Evolutionary conservation across 2,113 vertebrate genomes (phyloP).

Genomic region (Gyps fulvus): DNA sequence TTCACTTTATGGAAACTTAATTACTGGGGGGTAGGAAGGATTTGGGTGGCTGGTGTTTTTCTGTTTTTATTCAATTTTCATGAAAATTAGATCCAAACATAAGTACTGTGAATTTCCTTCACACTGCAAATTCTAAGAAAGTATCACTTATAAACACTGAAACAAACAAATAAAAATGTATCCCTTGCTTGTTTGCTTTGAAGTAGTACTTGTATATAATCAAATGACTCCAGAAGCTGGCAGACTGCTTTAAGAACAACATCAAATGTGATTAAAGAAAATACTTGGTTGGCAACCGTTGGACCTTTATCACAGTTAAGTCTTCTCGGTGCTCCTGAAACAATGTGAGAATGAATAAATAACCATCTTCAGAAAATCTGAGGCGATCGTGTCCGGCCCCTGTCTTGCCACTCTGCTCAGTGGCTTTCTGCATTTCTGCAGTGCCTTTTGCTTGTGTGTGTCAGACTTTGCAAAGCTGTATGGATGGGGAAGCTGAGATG

Average conservation of each 20-base stretch:
- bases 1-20: conserved; percentile 3
- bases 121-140: conserved; percentile 5
- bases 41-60: background rate
- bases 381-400: background rate
- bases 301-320: conserved; percentile 33
- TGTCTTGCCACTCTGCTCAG: background rate
- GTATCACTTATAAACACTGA: conserved; percentile 24
- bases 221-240: conserved; percentile 45
- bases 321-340: background rate
- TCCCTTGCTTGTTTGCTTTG: conserved; percentile 49
- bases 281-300: background rate
- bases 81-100: background rate
- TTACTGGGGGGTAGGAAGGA: background rate
- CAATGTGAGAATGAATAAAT: conserved; percentile 4
- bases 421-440: background rate
- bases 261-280: conserved; percentile 50
- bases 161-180: conserved; percentile 55
- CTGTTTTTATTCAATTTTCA: conserved; percentile 20
- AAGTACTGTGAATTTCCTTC: conserved; percentile 21
- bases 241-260: conserved; percentile 38
- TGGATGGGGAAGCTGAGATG: background rate
- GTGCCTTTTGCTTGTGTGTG: background rate
- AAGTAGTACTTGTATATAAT: conserved; percentile 48
- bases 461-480: background rate
- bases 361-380: background rate